phyloP scores from a whole-genome alignment of 2,888 invertebrate genomes.

The Scaptomyza reducta region DNA sequence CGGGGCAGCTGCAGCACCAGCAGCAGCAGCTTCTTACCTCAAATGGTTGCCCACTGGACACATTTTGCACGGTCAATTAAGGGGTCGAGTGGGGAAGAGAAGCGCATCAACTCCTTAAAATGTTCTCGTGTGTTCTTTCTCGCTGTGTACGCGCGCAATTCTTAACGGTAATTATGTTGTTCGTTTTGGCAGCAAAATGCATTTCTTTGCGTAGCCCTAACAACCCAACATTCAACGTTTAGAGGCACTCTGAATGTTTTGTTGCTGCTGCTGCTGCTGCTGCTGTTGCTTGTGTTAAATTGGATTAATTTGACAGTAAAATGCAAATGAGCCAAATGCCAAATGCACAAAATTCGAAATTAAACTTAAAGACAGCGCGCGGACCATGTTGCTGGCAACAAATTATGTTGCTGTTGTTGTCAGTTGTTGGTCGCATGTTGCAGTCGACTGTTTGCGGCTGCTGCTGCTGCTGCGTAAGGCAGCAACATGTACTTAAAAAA shows the following conservation, averaged over 20 bases:
- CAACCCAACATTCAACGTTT: slow-evolving; percentile 20
- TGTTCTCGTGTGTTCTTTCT: slow-evolving; percentile 27
- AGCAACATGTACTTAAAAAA: slow-evolving; percentile 13
- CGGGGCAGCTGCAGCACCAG: slow-evolving; percentile 24
- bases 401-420: slow-evolving; percentile 67
- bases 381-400: slow-evolving; percentile 73
- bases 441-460: slow-evolving; percentile 18
- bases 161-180: slow-evolving; percentile 80
- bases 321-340: slow-evolving; percentile 78
- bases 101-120: slow-evolving; percentile 34
- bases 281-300: slow-evolving; percentile 67
- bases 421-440: slow-evolving; percentile 34
- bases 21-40: slow-evolving; percentile 39
- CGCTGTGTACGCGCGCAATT: slow-evolving; percentile 57
- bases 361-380: slow-evolving; percentile 54
- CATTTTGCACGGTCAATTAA: slow-evolving; percentile 69
- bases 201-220: slow-evolving; percentile 74
- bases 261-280: background rate
- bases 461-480: slow-evolving; percentile 32
- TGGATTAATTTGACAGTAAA: slow-evolving; percentile 80
- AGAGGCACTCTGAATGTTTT: slow-evolving; percentile 3
- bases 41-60: slow-evolving; percentile 65
- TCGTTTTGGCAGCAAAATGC: slow-evolving; percentile 77
- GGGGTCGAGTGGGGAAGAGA: slow-evolving; percentile 39
- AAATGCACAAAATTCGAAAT: slow-evolving; percentile 66